Conservation (phyloP, 2,113 vertebrate species). For the Typhlomys cinereus region DNA sequence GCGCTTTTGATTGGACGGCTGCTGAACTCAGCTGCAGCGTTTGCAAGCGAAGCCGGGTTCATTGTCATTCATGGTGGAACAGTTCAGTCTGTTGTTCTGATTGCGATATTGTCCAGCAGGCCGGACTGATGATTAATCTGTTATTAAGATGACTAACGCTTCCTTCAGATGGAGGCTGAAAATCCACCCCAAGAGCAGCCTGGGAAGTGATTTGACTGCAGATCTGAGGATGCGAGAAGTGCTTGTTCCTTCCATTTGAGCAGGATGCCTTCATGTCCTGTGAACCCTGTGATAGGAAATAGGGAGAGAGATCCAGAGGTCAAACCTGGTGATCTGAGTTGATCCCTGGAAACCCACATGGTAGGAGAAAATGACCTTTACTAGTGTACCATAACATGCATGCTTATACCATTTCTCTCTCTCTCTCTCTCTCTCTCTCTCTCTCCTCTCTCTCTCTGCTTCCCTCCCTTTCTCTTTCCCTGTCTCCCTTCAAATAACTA, state of each 20-base stretch:
- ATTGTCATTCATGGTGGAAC: neutral
- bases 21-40: constrained; percentile 34
- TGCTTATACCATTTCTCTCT: no score
- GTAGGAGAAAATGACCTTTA: no score
- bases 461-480: no score
- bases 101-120: constrained; percentile 59
- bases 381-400: no score
- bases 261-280: neutral
- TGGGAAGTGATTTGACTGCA: neutral
- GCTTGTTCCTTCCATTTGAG: neutral
- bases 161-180: constrained; percentile 35
- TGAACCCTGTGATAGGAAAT: accelerated
- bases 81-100: constrained; percentile 27
- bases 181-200: neutral
- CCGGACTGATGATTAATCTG: constrained; percentile 12
- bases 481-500: no score
- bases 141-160: constrained; percentile 40
- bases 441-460: no score
- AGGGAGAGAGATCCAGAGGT: no score
- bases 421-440: no score
- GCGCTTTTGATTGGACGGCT: constrained; percentile 29
- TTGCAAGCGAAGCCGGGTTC: neutral
- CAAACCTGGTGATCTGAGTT: no score
- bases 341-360: neutral
- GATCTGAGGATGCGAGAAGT: neutral